Evolutionary conservation across 2,113 vertebrate genomes (phyloP), one percentile per base, ranked within the genome.

Genomic region (Tauraco erythrolophus): DNA sequence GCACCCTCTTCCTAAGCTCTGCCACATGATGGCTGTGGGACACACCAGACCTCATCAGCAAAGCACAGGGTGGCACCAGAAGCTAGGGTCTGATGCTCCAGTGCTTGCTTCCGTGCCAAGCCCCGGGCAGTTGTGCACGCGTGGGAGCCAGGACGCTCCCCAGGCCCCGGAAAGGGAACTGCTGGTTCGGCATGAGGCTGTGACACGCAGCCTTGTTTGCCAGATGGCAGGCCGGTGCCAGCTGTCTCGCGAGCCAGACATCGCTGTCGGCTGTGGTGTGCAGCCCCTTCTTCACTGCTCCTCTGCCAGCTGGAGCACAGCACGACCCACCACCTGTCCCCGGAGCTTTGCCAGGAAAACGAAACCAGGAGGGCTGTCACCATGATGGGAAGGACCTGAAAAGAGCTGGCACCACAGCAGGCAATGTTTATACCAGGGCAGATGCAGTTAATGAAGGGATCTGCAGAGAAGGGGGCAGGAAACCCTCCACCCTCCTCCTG

Each of bases 171-270:
- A 11, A 80, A 54, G 6, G n/a, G 18, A 0, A 8, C 62, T 54
- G 48, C 39, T 28, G 19, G 7, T 28, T 56, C 0, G 0, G 65
- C 27, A 45, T 0, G 0, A 6, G 61, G 43, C 75, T 45, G 65
- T 30, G 35, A 64, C 76, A 51, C 15, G 9, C 39, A 61, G 56
- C 46, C 18, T 57, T 23, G 37, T 9, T 17, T 10, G 16, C 31
- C 4, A 25, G 39, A 22, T 2, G 31, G 51, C 37, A 56, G 60
- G 14, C 8, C 2, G 10, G 61, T 18, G 58, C 0, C 0, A 86
- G 62, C 64, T 45, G 76, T 45, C 45, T 83, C 1, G 0, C 4
- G 6, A 7, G 4, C 17, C 2, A 5, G 57, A 19, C 21, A 9
- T 33, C 5, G 18, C 27, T 7, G 5, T 11, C 50, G 56, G 54